phyloP scores from a whole-genome alignment of 2,888 invertebrate species.

The Rutpela maculata region DNA sequence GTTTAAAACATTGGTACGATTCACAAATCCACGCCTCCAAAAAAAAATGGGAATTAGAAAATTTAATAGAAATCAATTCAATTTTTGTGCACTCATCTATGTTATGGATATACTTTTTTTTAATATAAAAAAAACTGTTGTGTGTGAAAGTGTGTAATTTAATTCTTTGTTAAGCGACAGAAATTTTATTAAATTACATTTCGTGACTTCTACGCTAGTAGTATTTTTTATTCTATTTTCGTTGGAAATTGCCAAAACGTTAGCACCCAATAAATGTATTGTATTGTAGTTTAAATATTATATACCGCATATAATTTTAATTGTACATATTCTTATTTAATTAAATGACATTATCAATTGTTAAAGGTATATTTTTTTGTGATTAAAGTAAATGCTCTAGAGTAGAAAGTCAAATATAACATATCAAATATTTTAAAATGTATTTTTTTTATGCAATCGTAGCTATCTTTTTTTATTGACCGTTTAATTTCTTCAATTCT shows the following conservation, averaged over 20 bases:
- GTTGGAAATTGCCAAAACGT: slow-evolving; percentile 46
- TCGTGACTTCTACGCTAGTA: slow-evolving; percentile 62
- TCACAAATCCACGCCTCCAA: slow-evolving; percentile 53
- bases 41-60: slow-evolving; percentile 52
- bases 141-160: slow-evolving; percentile 60
- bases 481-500: not conserved
- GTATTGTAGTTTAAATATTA: slow-evolving; percentile 54
- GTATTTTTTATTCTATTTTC: slow-evolving; percentile 55
- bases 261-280: slow-evolving; percentile 51
- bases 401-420: slow-evolving; percentile 68
- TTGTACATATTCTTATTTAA: slow-evolving; percentile 63
- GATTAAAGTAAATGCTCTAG: slow-evolving; percentile 65
- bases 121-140: slow-evolving; percentile 56
- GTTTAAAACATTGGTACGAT: slow-evolving; percentile 53
- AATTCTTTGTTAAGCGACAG: slow-evolving; percentile 58
- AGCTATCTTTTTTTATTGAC: slow-evolving; percentile 20
- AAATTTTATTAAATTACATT: slow-evolving; percentile 57
- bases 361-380: slow-evolving; percentile 63
- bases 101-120: slow-evolving; percentile 60
- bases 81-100: slow-evolving; percentile 62
- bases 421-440: slow-evolving; percentile 62
- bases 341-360: slow-evolving; percentile 62
- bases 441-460: slow-evolving; percentile 48
- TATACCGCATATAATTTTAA: slow-evolving; percentile 59
- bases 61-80: slow-evolving; percentile 52